These are phyloP conservation scores for Drosophila fuyamai DNA, from an alignment of 1,140 invertebrate genomes.

Conservation along the genomic window DNA sequence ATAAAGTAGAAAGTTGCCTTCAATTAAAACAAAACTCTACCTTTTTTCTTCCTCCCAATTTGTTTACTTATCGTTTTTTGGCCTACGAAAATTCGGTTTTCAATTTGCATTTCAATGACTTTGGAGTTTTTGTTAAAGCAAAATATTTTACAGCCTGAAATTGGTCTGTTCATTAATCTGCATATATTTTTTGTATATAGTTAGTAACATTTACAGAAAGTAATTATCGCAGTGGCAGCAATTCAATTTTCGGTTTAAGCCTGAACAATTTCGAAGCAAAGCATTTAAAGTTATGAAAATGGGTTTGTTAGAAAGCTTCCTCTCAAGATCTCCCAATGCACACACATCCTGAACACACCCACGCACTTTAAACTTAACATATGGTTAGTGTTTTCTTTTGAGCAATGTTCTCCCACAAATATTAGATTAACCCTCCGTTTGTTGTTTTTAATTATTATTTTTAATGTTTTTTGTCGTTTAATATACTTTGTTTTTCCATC, in stretches of 20 bases:
- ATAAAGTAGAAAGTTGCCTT: slow-evolving; percentile 12
- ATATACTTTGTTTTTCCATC: slow-evolving; percentile 61
- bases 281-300: not conserved
- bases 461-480: slow-evolving; percentile 22
- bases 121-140: slow-evolving; percentile 11
- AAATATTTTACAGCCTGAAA: not conserved
- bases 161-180: slow-evolving; percentile 28
- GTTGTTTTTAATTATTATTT: slow-evolving; percentile 18
- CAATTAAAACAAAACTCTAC: slow-evolving; percentile 12
- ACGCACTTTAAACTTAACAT: not conserved
- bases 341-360: slow-evolving; percentile 5
- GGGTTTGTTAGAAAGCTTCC: no score
- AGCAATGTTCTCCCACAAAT: slow-evolving; percentile 20
- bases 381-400: slow-evolving; percentile 12
- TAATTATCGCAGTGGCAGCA: not conserved
- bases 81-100: not conserved
- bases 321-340: not conserved
- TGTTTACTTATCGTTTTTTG: slow-evolving; percentile 3
- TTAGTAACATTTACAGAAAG: slow-evolving; percentile 1
- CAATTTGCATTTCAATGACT: slow-evolving; percentile 33
- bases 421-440: not conserved
- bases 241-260: not conserved
- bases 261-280: not conserved
- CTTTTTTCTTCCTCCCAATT: not conserved
- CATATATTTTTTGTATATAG: slow-evolving; percentile 1